Evolutionary conservation across 2,113 vertebrate species (phyloP).

Genomic region (Gallinago paraguaiae): DNA sequence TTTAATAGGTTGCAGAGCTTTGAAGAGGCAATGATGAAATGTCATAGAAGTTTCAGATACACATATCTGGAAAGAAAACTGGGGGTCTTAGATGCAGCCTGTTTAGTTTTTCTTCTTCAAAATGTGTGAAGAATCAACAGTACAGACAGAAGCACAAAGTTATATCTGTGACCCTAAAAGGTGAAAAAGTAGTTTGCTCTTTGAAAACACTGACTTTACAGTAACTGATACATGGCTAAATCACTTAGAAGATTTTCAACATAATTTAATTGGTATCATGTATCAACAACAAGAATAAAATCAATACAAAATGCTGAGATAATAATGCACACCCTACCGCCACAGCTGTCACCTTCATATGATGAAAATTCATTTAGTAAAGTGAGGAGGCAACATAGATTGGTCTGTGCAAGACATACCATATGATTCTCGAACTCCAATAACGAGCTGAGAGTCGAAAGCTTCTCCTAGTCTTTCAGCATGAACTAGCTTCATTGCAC

Average conservation of each 20-base stretch:
- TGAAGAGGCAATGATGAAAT: not conserved
- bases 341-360: not conserved
- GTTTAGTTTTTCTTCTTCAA: not conserved
- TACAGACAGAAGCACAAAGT: not conserved
- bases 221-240: not conserved
- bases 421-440: constrained; percentile 96
- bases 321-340: not conserved
- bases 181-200: not conserved
- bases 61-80: not conserved
- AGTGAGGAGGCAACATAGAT: not conserved
- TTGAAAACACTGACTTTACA: not conserved
- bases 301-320: not conserved
- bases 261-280: not conserved
- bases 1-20: not conserved
- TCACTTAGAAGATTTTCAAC: not conserved
- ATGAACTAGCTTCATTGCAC: constrained; percentile 98
- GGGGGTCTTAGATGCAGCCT: not conserved
- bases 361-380: not conserved
- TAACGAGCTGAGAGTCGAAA: constrained; percentile 98
- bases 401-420: constrained; percentile 77
- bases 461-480: constrained; percentile 96
- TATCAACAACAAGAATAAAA: not conserved
- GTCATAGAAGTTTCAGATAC: not conserved
- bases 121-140: not conserved
- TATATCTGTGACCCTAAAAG: not conserved